These are phyloP conservation scores for Limnephilus auricula DNA, from an alignment of 2,888 invertebrate species.

Conservation along the genomic window DNA sequence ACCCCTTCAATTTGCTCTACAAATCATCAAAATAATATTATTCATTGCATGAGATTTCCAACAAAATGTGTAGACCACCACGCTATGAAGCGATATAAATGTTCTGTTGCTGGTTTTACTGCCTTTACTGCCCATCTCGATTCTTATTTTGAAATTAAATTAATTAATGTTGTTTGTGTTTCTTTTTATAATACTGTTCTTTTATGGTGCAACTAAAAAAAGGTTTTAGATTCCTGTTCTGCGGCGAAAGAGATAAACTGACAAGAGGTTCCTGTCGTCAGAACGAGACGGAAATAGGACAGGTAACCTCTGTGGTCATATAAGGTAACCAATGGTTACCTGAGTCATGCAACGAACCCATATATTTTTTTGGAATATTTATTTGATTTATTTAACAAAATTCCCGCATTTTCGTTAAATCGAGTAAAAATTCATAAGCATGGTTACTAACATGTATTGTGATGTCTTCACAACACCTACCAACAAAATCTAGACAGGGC, in stretches of 20 bases:
- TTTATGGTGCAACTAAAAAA: not conserved
- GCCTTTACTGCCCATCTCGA: too few species aligned
- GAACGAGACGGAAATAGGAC: not conserved
- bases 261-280: not conserved
- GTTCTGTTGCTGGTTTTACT: too few species aligned
- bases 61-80: too few species aligned
- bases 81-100: too few species aligned
- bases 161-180: not conserved
- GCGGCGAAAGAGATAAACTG: not conserved
- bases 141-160: too few species aligned
- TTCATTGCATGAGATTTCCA: too few species aligned
- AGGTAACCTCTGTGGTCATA: slow-evolving; percentile 31
- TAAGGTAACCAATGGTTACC: slow-evolving; percentile 37
- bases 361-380: not conserved
- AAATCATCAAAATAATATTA: too few species aligned
- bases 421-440: not conserved
- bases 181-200: too few species aligned
- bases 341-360: slow-evolving; percentile 10
- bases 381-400: too few species aligned
- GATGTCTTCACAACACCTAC: too few species aligned
- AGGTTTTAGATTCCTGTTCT: not conserved
- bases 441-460: not conserved
- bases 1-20: too few species aligned
- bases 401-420: not conserved
- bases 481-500: too few species aligned